Percentiles rank a stretch among this genome's conserved stretches.
These are phyloP conservation scores for Phoenicopterus ruber DNA, from an alignment of 2,113 vertebrate species.

Conservation along the genomic window DNA sequence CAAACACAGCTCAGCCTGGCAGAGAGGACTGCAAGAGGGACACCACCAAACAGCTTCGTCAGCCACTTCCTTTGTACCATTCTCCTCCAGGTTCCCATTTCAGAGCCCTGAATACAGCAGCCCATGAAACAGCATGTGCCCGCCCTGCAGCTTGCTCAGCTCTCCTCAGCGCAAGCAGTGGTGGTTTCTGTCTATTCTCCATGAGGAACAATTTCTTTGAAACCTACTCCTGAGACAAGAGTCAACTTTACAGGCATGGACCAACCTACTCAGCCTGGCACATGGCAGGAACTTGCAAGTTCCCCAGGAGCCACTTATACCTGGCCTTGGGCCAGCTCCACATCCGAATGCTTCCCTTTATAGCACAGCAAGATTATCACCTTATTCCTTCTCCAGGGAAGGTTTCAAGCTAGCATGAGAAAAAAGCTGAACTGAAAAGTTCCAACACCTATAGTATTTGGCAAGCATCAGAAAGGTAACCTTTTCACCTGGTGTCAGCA, in stretches of 20 bases:
- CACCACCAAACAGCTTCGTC: neutral
- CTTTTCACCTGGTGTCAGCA: neutral
- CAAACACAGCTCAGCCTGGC: neutral
- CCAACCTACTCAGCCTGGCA: neutral
- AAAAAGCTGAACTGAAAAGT: neutral
- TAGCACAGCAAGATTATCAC: neutral
- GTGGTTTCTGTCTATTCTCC: no score
- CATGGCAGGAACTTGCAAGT: neutral
- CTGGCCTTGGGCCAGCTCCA: neutral
- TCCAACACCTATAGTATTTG: neutral
- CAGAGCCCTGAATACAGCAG: neutral
- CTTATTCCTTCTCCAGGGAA: neutral
- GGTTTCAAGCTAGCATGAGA: neutral
- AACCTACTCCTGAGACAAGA: neutral
- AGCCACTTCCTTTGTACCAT: neutral
- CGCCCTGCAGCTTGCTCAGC: neutral
- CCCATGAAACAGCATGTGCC: neutral
- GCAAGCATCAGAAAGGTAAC: neutral
- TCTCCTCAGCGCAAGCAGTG: neutral
- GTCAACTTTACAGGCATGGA: neutral
- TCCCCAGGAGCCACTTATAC: neutral
- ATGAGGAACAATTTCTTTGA: neutral
- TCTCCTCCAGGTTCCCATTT: neutral
- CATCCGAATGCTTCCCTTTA: neutral
- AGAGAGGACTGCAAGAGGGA: neutral